Conservation (phyloP, 2,797 vertebrate genomes). For the Acridotheres tristis region DNA sequence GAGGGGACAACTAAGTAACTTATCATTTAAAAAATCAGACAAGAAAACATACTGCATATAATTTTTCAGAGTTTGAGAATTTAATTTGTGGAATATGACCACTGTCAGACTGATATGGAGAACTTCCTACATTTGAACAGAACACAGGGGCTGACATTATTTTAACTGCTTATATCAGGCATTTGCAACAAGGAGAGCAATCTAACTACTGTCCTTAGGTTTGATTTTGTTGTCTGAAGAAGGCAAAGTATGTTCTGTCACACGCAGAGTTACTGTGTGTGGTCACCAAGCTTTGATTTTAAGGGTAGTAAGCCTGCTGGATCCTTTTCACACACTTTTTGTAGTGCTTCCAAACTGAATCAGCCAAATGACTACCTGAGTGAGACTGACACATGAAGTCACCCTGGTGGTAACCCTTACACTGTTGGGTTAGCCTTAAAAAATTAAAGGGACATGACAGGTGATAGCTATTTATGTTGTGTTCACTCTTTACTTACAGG, state of each 20-base stretch:
- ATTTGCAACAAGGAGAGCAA: not conserved
- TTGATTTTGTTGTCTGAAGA: not conserved
- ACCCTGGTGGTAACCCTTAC: not conserved
- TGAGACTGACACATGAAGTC: accelerated
- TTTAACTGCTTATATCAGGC: not conserved
- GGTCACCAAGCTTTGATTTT: not conserved
- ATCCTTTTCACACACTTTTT: not conserved
- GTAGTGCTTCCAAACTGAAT: not conserved
- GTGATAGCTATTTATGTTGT: not conserved
- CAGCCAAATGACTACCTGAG: not conserved
- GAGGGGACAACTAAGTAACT: not conserved
- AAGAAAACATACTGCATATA: not conserved
- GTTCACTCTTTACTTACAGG: not conserved
- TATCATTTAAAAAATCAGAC: not conserved
- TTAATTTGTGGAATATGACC: not conserved
- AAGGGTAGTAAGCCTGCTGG: not conserved
- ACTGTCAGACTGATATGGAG: not conserved
- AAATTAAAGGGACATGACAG: not conserved
- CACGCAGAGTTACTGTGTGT: not conserved
- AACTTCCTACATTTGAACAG: not conserved
- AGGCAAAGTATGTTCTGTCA: not conserved
- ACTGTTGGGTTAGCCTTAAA: not conserved
- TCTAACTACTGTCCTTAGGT: not conserved
- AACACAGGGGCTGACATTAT: not conserved
- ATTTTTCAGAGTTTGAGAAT: not conserved